Evolutionary conservation across 2,113 vertebrate genomes (phyloP).

Genomic region (Zapus hudsonius): DNA sequence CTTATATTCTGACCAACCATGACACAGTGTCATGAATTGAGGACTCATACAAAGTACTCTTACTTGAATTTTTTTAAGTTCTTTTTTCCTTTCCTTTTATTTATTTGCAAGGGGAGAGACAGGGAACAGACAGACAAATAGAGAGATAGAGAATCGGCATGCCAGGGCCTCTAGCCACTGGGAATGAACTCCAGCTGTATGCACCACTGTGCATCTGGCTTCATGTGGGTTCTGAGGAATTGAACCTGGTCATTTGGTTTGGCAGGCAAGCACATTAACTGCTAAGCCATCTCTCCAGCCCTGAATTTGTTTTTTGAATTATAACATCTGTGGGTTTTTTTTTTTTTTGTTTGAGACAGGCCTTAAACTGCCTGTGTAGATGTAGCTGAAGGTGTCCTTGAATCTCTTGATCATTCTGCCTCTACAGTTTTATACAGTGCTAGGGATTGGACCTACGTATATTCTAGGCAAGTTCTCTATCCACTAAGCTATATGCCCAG

Average conservation of each 20-base stretch:
- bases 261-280: no score
- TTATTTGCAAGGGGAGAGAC: no score
- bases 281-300: no score
- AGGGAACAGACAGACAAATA: no score
- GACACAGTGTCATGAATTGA: background rate
- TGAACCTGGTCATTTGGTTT: no score
- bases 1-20: background rate
- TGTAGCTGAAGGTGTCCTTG: background rate
- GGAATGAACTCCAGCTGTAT: no score
- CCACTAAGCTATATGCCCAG: background rate
- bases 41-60: background rate
- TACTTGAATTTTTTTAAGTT: background rate
- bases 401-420: background rate
- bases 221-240: no score
- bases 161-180: no score
- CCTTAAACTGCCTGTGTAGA: background rate
- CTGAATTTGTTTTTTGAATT: conserved; percentile 43
- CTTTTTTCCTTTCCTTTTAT: no score
- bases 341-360: background rate
- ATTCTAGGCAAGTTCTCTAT: background rate
- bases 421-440: background rate
- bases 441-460: background rate
- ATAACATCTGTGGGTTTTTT: background rate
- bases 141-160: no score
- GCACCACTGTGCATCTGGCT: no score